Conservation (phyloP, 2,113 vertebrate genomes). For the Rostratula benghalensis region DNA sequence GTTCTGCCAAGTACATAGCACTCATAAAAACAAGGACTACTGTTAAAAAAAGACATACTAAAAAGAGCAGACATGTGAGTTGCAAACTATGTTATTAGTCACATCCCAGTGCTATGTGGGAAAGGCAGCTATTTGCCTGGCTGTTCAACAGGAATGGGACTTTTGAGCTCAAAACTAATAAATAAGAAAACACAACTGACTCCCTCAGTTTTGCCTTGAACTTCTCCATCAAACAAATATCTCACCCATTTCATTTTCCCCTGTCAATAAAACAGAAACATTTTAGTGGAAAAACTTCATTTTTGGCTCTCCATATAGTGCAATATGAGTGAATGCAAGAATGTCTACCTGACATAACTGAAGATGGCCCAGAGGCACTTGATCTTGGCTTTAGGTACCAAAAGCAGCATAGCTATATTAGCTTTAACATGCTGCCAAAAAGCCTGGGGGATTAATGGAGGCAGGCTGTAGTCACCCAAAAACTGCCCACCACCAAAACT, state of each 20-base stretch:
- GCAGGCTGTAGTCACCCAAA: background rate
- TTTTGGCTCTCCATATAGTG: background rate
- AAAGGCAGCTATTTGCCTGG: background rate
- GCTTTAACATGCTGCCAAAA: background rate
- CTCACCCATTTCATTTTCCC: background rate
- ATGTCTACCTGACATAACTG: background rate
- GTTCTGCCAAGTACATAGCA: background rate
- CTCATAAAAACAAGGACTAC: conserved; percentile 12
- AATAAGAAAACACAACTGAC: background rate
- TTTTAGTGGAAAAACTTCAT: background rate
- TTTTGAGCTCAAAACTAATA: background rate
- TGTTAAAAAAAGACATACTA: background rate
- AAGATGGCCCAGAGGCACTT: background rate
- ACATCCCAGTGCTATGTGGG: background rate
- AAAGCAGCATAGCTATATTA: background rate
- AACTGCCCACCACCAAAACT: background rate
- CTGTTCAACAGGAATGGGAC: background rate
- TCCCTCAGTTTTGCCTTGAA: background rate
- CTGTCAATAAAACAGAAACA: background rate
- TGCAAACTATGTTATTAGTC: background rate
- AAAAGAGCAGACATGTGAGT: background rate
- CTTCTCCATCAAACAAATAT: background rate
- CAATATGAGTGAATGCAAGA: background rate
- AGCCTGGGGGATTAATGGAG: background rate
- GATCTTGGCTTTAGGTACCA: background rate